Base-by-base conservation (phyloP, 2,113 vertebrate genomes). In the Bubalus kerabau region DNA sequence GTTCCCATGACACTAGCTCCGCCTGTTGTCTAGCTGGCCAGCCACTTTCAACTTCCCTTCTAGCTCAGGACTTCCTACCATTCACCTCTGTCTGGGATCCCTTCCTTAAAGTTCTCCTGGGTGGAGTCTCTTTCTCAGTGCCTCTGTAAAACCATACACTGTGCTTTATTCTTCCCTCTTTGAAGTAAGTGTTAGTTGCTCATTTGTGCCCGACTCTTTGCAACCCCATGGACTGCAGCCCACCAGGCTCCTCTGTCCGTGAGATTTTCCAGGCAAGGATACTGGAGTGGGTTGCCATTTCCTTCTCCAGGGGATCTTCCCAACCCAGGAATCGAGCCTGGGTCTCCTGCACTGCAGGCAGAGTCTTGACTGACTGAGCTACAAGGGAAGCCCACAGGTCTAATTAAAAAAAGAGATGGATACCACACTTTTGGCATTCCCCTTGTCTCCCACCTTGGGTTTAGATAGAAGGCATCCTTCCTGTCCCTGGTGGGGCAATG, bases 271-370 rank as follows among this genome's bases (percentile, higher is more conserved):
- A 36, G n/a, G 64, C 9, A 71, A 71, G 64, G 2, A 71, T 71
- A 12, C 64, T 71, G 10, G 9, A 36, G 64, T 71, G 2, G n/a
- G n/a, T 71, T 36, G 19, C 64, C 64, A 71, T 36, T 11, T 71
- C 64, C 64, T 71, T 71, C 19, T 36, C 64, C n/a, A 36, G 9
- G 10, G n/a, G 17, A 36, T 71, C 64, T 36, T 71, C n/a, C 64
- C 64, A 23, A 3, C 9, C n/a, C 64, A 21, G 64, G n/a, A 4
- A 67, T 71, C 1, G 10, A 71, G 21, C 64, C n/a, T 2, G 0
- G 10, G n/a, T 36, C n/a, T 36, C 19, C 64, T 23, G 19, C n/a
- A 71, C 67, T 40, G 19, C 9, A 71, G 19, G 67, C 5, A 71
- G 19, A 40, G 36, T 71, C 10, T 23, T 40, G 23, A 71, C 64